A percentile compares a stretch with the other conserved stretches of the same genome.
Evolutionary conservation across 2,888 invertebrate species (phyloP).

Genomic region (Agriopis marginaria): DNA sequence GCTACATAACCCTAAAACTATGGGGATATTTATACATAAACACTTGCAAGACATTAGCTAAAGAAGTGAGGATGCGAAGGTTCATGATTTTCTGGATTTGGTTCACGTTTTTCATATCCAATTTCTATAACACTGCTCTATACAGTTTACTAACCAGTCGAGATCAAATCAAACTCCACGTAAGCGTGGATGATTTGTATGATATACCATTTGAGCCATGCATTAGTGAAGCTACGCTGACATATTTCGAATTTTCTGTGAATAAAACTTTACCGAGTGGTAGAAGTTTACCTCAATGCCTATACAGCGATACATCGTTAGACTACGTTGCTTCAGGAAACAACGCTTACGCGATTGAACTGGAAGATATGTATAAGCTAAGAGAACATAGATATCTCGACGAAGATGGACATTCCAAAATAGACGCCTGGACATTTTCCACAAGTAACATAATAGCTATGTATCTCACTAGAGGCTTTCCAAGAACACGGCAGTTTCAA

Average conservation of each 20-base stretch:
- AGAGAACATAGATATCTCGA: slow-evolving; percentile 56
- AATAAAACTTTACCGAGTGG: slow-evolving; percentile 58
- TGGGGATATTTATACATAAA: slow-evolving; percentile 66
- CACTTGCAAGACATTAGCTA: slow-evolving; percentile 53
- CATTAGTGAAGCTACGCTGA: slow-evolving; percentile 54
- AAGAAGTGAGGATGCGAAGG: slow-evolving; percentile 52
- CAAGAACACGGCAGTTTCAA: slow-evolving; percentile 56
- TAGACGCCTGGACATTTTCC: slow-evolving; percentile 58
- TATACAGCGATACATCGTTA: slow-evolving; percentile 50
- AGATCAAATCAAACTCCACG: slow-evolving; percentile 48
- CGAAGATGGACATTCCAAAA: slow-evolving; percentile 51
- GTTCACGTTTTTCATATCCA: slow-evolving; percentile 68
- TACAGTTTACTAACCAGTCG: slow-evolving; percentile 64
- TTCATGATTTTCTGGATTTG: slow-evolving; percentile 66
- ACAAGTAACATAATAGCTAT: slow-evolving; percentile 52
- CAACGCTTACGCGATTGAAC: slow-evolving; percentile 58
- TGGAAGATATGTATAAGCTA: slow-evolving; percentile 56
- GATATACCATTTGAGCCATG: slow-evolving; percentile 60
- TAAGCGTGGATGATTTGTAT: slow-evolving; percentile 50
- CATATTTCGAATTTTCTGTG: slow-evolving; percentile 57
- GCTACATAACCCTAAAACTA: slow-evolving; percentile 52
- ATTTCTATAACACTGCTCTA: slow-evolving; percentile 68
- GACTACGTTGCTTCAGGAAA: slow-evolving; percentile 53
- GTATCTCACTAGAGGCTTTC: slow-evolving; percentile 62
- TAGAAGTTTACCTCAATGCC: slow-evolving; percentile 51